Base-by-base conservation (phyloP, 2,113 vertebrate genomes). In the Corythornis vintsioides region DNA sequence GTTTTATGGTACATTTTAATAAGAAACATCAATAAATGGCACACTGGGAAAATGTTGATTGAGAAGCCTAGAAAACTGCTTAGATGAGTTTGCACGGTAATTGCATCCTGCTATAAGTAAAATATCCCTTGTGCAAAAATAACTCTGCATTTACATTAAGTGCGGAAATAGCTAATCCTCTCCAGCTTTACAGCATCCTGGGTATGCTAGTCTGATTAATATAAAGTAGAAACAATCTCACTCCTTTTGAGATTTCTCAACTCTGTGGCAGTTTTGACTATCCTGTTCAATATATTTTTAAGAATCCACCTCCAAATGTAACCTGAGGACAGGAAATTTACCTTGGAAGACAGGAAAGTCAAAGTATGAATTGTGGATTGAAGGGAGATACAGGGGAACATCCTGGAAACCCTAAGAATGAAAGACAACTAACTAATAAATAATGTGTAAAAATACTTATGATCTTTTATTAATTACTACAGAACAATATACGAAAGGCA, bases 61-160 rank as follows among this genome's bases (percentile, higher is more conserved):
- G 67, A 85, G 53, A 82, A 91, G 60, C 45, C 48, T 66, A 55
- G 56, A 85, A 76, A 95, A 75, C 31, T 1, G 1, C 43, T 87
- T 75, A 38, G 52, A 50, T 52, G 33, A 50, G 31, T 86, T 81
- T 83, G 35, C 53, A 38, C 20, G 42, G 52, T 83, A 87, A 90
- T 85, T 80, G 29, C 43, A 91, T 76, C 52, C 38, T 85, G 33
- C 42, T 69, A 52, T 47, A 82, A 50, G 33, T 92, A 31, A 87
- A 93, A 24, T 57, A 45, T 76, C 67, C n/a, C 48, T 74, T 71
- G 40, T 56, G 76, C 18, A 90, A 92, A 86, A 96, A 93, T 50
- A 83, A 15, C 22, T 91, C 81, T 67, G 38, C 63, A 52, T 80
- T 91, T 92, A 78, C 35, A 71, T 71, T 65, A 75, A 69, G 25